Conservation (phyloP, 2,888 invertebrate species). For the Malacosoma neustria region DNA sequence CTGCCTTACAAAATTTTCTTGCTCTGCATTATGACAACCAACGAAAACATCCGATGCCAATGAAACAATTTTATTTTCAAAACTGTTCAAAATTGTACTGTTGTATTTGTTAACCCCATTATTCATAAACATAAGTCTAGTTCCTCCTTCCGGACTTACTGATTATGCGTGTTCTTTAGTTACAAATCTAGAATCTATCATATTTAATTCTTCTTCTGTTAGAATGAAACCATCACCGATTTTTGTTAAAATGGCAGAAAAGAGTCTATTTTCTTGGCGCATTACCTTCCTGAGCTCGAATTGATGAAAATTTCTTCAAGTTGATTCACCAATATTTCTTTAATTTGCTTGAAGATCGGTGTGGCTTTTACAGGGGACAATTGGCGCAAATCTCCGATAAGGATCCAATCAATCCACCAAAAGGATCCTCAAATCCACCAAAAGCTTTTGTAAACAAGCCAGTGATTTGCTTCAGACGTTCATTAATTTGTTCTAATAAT, state of each 20-base stretch:
- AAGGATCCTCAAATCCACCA: conserved; percentile 11
- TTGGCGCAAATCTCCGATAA: conserved; percentile 22
- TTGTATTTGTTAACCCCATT: conserved; percentile 23
- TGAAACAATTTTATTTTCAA: conserved; percentile 15
- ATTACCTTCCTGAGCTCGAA: conserved; percentile 10
- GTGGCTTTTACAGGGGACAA: conserved; percentile 31
- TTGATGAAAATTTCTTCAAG: conserved; percentile 26
- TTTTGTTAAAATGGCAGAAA: conserved; percentile 27
- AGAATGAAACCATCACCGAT: conserved; percentile 20
- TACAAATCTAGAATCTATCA: conserved; percentile 23
- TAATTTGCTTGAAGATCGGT: conserved; percentile 19
- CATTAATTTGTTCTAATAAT: conserved; percentile 3
- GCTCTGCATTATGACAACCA: conserved; percentile 8
- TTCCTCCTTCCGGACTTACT: conserved; percentile 15
- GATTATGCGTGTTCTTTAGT: conserved; percentile 16
- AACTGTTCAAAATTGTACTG: conserved; percentile 13
- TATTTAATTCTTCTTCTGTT: conserved; percentile 10
- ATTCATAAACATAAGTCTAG: conserved; percentile 23
- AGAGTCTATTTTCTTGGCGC: conserved; percentile 27
- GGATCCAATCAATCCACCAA: too few species aligned
- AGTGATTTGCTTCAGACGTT: conserved; percentile 14
- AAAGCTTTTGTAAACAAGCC: conserved; percentile 13
- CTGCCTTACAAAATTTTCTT: not conserved
- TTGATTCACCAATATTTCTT: conserved; percentile 19
- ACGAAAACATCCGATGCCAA: conserved; percentile 12